Conservation (phyloP, 2,113 vertebrate genomes). For the Gopherus evgoodei region DNA sequence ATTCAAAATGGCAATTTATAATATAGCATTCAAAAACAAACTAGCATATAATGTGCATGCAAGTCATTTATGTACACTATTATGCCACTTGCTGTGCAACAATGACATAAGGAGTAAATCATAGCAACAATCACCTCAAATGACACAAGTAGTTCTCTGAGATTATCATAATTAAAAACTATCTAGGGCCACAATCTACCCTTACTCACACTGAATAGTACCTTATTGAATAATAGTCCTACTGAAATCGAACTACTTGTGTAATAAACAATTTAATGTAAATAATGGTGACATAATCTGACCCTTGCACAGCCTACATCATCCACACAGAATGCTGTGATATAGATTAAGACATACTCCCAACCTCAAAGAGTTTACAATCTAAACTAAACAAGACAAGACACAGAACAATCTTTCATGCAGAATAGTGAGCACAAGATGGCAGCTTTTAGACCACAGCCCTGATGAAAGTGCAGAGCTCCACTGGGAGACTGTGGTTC, state of each 20-base stretch:
- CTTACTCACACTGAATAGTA: rapidly evolving
- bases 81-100: background rate
- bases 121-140: background rate
- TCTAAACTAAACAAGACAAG: background rate
- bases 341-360: background rate
- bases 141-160: background rate
- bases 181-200: background rate
- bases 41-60: background rate
- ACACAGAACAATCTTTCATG: background rate
- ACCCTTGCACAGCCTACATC: background rate
- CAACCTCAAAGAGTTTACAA: background rate
- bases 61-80: background rate
- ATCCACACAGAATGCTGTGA: background rate
- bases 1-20: background rate
- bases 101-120: background rate
- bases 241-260: background rate
- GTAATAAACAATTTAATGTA: rapidly evolving
- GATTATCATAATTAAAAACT: background rate
- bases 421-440: background rate
- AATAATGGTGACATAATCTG: background rate
- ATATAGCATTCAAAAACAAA: background rate
- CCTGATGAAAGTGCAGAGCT: background rate
- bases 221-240: background rate
- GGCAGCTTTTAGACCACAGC: background rate
- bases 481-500: background rate